A percentile compares a stretch with the other conserved stretches of the same genome.
These are phyloP conservation scores for Aphaenogaster ashmeadi DNA, from an alignment of 1,140 invertebrate species.

Conservation along the genomic window DNA sequence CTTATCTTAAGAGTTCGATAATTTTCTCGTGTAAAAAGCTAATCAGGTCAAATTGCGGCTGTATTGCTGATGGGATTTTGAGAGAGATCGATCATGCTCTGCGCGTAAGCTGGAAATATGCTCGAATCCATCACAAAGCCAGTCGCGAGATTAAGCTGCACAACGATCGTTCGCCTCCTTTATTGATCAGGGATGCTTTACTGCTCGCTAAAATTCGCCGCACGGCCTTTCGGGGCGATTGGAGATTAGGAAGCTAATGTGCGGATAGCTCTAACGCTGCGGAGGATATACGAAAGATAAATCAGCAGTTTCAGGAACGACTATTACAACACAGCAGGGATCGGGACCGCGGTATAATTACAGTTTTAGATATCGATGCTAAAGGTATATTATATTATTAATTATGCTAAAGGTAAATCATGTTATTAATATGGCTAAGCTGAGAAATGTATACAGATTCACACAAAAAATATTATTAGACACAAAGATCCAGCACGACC, in stretches of 20 bases:
- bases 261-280: constrained; percentile 9
- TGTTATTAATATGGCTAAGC: too few species aligned
- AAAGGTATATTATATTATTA: neutral
- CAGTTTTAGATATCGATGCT: neutral
- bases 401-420: neutral
- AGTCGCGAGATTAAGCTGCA: constrained; percentile 69
- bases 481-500: too few species aligned
- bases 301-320: constrained; percentile 40
- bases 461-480: too few species aligned
- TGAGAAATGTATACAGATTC: too few species aligned
- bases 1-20: neutral
- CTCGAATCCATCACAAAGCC: constrained; percentile 76
- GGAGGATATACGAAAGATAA: constrained; percentile 42
- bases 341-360: neutral
- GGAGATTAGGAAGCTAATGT: constrained; percentile 60
- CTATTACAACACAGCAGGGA: neutral
- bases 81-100: constrained; percentile 68
- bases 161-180: constrained; percentile 44
- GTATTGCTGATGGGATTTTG: constrained; percentile 25
- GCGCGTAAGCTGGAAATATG: constrained; percentile 70
- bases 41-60: constrained; percentile 15
- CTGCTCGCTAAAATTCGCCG: constrained; percentile 41
- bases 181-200: constrained; percentile 66
- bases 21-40: constrained; percentile 36
- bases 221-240: constrained; percentile 47